Evolutionary conservation across 2,888 invertebrate species (phyloP).

Genomic region (Druceiella hillmani): DNA sequence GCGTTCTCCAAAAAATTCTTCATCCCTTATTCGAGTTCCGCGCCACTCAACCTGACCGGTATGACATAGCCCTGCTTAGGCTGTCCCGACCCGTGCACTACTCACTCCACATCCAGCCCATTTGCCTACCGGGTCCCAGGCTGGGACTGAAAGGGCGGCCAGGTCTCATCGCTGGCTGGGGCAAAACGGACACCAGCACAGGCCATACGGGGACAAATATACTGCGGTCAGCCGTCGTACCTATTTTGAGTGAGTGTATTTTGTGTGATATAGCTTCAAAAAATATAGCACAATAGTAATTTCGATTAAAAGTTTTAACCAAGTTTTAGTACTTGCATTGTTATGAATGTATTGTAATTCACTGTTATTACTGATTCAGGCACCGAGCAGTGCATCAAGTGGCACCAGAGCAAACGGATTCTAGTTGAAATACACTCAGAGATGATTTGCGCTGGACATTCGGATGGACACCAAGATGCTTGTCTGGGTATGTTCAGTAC

Average conservation of each 20-base stretch:
- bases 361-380: conserved; percentile 37
- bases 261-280: background rate
- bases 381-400: conserved; percentile 67
- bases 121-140: conserved; percentile 63
- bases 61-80: conserved; percentile 69
- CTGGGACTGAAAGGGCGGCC: conserved; percentile 37
- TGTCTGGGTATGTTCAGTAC: conserved; percentile 68
- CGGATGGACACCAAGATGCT: conserved; percentile 77
- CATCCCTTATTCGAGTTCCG: conserved; percentile 78
- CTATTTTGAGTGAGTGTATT: conserved; percentile 64
- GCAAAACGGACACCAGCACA: conserved; percentile 67
- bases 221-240: conserved; percentile 73
- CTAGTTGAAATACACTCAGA: conserved; percentile 64
- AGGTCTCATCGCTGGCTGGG: conserved; percentile 74
- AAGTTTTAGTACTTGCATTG: too few relatives aligned
- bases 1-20: conserved; percentile 67
- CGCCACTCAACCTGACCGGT: conserved; percentile 77
- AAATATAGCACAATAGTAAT: background rate
- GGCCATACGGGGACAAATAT: conserved; percentile 77
- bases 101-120: conserved; percentile 67
- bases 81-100: conserved; percentile 62
- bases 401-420: conserved; percentile 79
- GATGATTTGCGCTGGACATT: conserved; percentile 83
- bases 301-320: too few relatives aligned
- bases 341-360: conserved; percentile 4